These are phyloP conservation scores for Pavo muticus DNA, from an alignment of 2,113 vertebrate species.

Conservation along the genomic window DNA sequence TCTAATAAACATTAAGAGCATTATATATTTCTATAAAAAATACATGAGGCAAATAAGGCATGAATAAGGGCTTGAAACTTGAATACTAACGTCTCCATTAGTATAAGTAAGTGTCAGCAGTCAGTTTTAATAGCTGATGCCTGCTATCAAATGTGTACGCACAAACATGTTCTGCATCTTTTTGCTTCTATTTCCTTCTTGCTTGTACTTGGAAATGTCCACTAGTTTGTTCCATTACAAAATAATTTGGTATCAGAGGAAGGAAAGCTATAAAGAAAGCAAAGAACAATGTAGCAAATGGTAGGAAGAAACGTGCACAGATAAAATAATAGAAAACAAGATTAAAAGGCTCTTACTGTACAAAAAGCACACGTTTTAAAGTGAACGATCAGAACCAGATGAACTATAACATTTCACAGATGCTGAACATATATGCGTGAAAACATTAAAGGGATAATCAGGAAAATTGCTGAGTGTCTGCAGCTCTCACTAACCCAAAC, in stretches of 20 bases:
- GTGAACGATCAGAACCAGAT: neutral
- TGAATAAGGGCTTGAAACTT: fast-evolving
- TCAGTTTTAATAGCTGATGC: neutral
- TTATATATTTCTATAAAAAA: neutral
- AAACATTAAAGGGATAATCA: slow-evolving; percentile 29
- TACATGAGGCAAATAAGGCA: neutral
- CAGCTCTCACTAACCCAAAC: neutral
- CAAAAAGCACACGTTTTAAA: slow-evolving; percentile 9
- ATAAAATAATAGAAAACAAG: neutral
- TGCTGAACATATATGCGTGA: neutral
- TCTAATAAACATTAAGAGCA: neutral
- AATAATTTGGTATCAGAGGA: neutral
- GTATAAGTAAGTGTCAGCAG: neutral
- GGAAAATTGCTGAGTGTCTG: slow-evolving; percentile 31
- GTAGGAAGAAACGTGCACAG: neutral
- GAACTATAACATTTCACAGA: slow-evolving; percentile 27
- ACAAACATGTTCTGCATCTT: neutral
- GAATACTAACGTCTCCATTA: neutral
- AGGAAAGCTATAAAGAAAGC: neutral
- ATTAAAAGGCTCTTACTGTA: neutral
- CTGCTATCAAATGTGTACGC: neutral
- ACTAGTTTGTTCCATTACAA: neutral
- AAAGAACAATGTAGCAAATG: neutral
- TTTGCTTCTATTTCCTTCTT: neutral
- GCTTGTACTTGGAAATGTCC: neutral